Conservation (phyloP, 2,113 vertebrate genomes). For the Cinclus mexicanus region DNA sequence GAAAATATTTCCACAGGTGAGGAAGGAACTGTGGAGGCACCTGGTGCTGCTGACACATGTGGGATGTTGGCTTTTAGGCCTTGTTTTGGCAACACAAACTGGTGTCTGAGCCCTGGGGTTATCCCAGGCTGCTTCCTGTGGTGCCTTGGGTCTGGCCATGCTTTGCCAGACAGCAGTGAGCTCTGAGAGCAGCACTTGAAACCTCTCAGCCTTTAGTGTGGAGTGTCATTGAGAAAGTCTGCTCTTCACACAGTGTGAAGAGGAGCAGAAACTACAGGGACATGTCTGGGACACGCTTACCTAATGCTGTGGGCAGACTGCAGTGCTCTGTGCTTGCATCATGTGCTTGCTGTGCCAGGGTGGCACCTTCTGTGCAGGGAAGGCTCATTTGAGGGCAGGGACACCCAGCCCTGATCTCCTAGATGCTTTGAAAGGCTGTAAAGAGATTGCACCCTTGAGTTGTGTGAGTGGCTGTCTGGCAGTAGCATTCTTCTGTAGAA, state of each 20-base stretch:
- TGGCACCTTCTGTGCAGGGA: not conserved
- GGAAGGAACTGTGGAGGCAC: not conserved
- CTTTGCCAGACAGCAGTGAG: not conserved
- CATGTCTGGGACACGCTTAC: rapidly evolving
- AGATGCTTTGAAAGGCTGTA: not conserved
- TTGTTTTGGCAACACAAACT: not conserved
- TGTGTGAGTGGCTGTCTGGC: not conserved
- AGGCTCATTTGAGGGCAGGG: not conserved
- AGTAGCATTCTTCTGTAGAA: not conserved
- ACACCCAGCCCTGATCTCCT: not conserved
- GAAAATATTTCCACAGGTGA: not conserved
- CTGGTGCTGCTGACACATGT: not conserved
- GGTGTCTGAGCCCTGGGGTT: not conserved
- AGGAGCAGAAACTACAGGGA: not conserved
- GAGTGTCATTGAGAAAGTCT: not conserved
- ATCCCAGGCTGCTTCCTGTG: rapidly evolving
- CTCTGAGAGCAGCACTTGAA: not conserved
- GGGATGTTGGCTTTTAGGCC: not conserved
- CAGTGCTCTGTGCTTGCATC: rapidly evolving
- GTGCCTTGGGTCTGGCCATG: rapidly evolving
- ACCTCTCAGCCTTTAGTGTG: not conserved
- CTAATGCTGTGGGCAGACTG: rapidly evolving
- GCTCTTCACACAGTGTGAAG: not conserved
- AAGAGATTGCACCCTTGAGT: not conserved
- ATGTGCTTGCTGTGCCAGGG: not conserved